Evolutionary conservation across 2,113 vertebrate genomes (phyloP).

Genomic region (Erythrolamprus reginae): DNA sequence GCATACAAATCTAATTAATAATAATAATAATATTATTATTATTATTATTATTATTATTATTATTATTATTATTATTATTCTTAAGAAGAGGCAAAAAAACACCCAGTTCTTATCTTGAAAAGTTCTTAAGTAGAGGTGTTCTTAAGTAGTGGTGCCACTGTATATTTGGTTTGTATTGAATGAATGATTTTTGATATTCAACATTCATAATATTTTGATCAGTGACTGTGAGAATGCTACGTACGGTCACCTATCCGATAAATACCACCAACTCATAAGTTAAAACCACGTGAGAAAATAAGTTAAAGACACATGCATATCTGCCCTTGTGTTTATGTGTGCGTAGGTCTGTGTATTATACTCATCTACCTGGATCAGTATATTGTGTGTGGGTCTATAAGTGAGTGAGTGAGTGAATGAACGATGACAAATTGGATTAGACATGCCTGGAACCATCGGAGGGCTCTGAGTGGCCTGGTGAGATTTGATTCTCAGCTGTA

Average conservation of each 20-base stretch:
- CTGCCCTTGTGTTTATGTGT: neutral
- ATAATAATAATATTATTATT: too few species aligned
- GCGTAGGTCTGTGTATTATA: neutral
- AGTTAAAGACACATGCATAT: neutral
- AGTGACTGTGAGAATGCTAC: too few species aligned
- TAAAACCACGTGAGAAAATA: neutral
- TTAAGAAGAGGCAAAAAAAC: too few species aligned
- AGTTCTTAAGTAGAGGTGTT: too few species aligned
- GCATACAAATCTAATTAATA: too few species aligned
- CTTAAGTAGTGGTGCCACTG: too few species aligned
- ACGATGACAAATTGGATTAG: conserved; percentile 56
- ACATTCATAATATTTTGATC: too few species aligned
- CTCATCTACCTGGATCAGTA: neutral
- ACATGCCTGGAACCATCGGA: conserved; percentile 45
- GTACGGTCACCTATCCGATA: neutral
- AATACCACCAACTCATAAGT: neutral
- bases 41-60: too few species aligned
- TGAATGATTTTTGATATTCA: too few species aligned
- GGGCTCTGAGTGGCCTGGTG: conserved; percentile 45
- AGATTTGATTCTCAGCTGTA: conserved; percentile 43
- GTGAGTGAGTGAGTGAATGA: neutral
- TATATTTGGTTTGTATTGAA: too few species aligned
- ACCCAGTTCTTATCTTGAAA: too few species aligned
- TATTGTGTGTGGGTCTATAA: neutral
- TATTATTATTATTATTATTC: too few species aligned